Evolutionary conservation across 2,113 vertebrate genomes (phyloP), one percentile per base, ranked within the genome.

Genomic region (Trichechus manatus): DNA sequence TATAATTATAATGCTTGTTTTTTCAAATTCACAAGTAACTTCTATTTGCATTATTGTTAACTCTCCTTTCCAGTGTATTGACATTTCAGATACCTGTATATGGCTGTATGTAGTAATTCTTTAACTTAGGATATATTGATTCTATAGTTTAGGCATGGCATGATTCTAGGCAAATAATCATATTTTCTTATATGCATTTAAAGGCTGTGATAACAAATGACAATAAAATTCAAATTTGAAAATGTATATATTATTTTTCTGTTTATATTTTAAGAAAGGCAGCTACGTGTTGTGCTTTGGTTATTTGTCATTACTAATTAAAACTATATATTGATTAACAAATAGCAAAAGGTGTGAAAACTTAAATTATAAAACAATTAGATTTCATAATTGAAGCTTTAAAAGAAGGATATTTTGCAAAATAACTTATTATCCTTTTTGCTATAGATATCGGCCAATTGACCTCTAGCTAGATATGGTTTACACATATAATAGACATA

Each of bases 1-100:
- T 74, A 68, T 79, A 63, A 29, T 23, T 53, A 42, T 39, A 44
- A 90, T 29, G 39, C 20, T 72, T 72, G 8, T n/a, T 1, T 14
- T 78, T 84, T 91, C n/a, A 74, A 68, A 66, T 66, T 27, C 29
- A 74, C 25, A 72, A 56, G 17, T 82, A 59, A 91, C 59, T 96
- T 90, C 61, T 10, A 61, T 91, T 80, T 59, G 2, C 23, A 27
- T 68, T 75, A 89, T 27, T 39, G 22, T n/a, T 95, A 90, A 1
- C n/a, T 72, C 81, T 68, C 64, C n/a, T 66, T 84, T 93, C 90
- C 87, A 93, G 25, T 66, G 20, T n/a, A 83, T n/a, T 91, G 50
- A 61, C 13, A 61, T 68, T 88, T 42, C 14, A 75, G 9, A 68
- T 47, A 27, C 5, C 27, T 14, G 84, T 68, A 84, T 4, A 9